These are phyloP conservation scores for Blastomussa wellsi DNA, from an alignment of 92 coral and sea anemone species.

Conservation along the genomic window DNA sequence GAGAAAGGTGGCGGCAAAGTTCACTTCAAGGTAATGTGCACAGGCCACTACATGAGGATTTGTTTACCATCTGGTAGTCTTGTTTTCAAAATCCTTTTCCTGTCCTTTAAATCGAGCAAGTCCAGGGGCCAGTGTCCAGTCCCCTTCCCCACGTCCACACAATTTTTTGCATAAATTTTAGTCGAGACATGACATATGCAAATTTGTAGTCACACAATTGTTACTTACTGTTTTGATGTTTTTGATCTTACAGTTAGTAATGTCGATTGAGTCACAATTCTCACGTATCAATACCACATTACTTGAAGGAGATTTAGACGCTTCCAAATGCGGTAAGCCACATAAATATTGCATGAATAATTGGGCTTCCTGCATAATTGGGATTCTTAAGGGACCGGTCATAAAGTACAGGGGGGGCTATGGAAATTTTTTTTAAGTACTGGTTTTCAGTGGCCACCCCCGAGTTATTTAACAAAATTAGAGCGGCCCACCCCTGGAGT, in stretches of 20 bases:
- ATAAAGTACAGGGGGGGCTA: no score
- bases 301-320: not conserved
- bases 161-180: no score
- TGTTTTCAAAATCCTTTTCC: not conserved
- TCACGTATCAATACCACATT: not conserved
- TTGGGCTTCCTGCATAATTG: no score
- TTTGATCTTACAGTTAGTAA: not conserved
- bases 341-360: not conserved
- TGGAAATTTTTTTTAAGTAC: no score
- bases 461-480: no score
- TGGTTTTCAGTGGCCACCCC: no score
- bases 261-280: not conserved
- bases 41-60: not conserved
- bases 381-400: no score
- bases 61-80: not conserved
- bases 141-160: no score
- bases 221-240: not conserved
- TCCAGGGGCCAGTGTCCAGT: no score
- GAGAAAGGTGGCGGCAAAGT: not conserved
- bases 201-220: not conserved
- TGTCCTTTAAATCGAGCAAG: not conserved
- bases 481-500: no score
- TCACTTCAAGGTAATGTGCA: constrained; percentile 2
- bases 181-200: no score
- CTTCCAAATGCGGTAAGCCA: not conserved